Evolutionary conservation across 2,797 vertebrate genomes (phyloP), one percentile per base, ranked within the genome.

Genomic region (Manis pentadactyla): DNA sequence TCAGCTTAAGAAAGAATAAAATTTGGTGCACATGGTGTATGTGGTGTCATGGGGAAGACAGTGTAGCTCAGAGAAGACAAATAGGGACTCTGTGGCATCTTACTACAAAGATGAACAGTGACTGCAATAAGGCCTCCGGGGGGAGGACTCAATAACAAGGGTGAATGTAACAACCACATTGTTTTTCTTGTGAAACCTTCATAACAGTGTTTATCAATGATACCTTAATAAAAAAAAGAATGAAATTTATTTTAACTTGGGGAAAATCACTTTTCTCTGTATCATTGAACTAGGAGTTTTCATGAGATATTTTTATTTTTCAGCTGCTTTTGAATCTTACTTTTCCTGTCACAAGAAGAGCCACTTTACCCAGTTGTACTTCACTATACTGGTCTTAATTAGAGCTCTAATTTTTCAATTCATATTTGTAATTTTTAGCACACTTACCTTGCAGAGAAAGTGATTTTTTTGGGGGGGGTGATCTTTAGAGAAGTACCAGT

Each of bases 261-360:
- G n/a, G 57, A 25, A 95, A 95, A 84, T 73, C 61, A 25, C 37
- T 64, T 93, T 87, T 59, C 17, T 69, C 37, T 81, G 1, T 82
- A 11, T 82, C n/a, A 82, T 31, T 77, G 23, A 86, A 59, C 49
- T 97, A 63, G 11, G 21, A 88, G 25, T 74, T 85, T 94, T 66
- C 27, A 5, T 55, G 46, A 75, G 31, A 17, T 37, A 53, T 75
- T 84, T 64, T 90, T 75, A 83, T 93, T 87, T 89, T 95, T 51
- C 84, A 90, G 9, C 82, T 94, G 8, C 13, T 71, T 90, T 59
- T 95, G 18, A 83, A 79, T 94, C 63, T 68, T 86, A 79, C 27
- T 93, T 93, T 86, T 90, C 34, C 66, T 73, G 34, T 94, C 39
- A 95, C 15, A 90, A 68, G 57, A 91, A 89, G 31, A 89, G 64